Base-by-base conservation (phyloP, 2,888 invertebrate genomes). In the Agrilus cyanescens region DNA sequence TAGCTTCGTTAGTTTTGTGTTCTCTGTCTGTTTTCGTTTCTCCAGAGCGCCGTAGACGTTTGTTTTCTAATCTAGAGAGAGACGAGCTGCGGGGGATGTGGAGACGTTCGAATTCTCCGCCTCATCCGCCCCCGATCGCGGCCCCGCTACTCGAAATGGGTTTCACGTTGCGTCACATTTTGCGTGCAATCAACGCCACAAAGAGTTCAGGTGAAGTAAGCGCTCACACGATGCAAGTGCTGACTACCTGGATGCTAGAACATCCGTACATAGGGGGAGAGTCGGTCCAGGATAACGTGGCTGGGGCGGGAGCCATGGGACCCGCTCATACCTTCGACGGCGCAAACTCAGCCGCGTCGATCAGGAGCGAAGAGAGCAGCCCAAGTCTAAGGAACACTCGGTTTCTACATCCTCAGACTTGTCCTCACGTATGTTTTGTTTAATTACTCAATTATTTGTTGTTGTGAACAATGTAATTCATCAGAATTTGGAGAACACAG, bases 161-260 rank as follows among this genome's bases (percentile, higher is more conserved):
- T 33, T 79, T 79, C 57, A 65, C 70, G 10, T 56, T 73, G 29
- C 60, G 67, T 32, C 76, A 76, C 50, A 73, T 78, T 40, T 62
- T 72, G 50, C 70, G 68, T 52, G 78, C 78, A 1, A 65, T 77
- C 33, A 58, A 60, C 44, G 71, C 73, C n/a, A 70, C 74, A 37
- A 72, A 73, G 51, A 58, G 58, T 45, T 50, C 58, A 1, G 57
- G 58, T 1, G 64, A 63, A 45, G 51, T 62, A 6, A 63, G 57
- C 47, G 60, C 72, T 2, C 69, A 71, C 35, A 69, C 70, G n/a
- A 69, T 76, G 12, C 77, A 75, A 55, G 69, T 69, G 52, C 56
- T 79, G 40, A 77, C 76, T 4, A 75, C 74, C 4, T 79, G 78
- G 78, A 77, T 79, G 76, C 60, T 78, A 41, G 78, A 78, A 51